Evolutionary conservation across 2,797 vertebrate species (phyloP), one percentile per base, ranked within the genome.

Genomic region (Chrysocyon brachyurus): DNA sequence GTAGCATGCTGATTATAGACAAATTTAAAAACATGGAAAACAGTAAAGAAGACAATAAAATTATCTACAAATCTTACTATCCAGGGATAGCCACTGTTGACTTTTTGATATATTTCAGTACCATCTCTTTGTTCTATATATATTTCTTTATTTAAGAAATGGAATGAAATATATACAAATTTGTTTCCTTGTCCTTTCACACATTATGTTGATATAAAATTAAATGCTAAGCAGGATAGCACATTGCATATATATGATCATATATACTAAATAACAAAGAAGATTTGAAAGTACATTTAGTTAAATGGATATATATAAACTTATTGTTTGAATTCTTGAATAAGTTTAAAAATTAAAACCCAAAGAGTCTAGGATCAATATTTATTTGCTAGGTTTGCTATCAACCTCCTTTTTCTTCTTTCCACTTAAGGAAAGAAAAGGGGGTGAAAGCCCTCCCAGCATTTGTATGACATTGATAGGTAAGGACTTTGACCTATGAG

Each of bases 401-500:
- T 26, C 57, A 95, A 73, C n/a, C 33, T 92, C 46, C 24, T 19
- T 90, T 96, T 94, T 94, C 66, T 92, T 94, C 87, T 86, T 91
- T 96, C 52, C 72, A 70, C 82, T 96, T 87, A 46, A 87, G 72
- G 2, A 95, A 91, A 57, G n/a, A 70, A 95, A 92, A 72, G 22
- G 22, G 2, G n/a, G 52, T 26, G 49, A 26, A 73, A 88, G 28
- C 77, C 40, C 49, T 94, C 66, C 73, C 63, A 91, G 54, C 28
- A 90, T 66, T 97, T 92, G 72, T 86, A 93, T 9, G 92, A 66
- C 56, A 92, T 94, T 96, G 97, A 95, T 97, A 98, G 91, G 94
- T 75, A 91, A 96, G 90, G 97, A 98, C 84, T 98, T 63, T 98
- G 95, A 98, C 97, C 96, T 94, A 98, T 93, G 92, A 96, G 40